phyloP scores from a whole-genome alignment of 2,113 vertebrate species.

The Phylloscopus trochilus region DNA sequence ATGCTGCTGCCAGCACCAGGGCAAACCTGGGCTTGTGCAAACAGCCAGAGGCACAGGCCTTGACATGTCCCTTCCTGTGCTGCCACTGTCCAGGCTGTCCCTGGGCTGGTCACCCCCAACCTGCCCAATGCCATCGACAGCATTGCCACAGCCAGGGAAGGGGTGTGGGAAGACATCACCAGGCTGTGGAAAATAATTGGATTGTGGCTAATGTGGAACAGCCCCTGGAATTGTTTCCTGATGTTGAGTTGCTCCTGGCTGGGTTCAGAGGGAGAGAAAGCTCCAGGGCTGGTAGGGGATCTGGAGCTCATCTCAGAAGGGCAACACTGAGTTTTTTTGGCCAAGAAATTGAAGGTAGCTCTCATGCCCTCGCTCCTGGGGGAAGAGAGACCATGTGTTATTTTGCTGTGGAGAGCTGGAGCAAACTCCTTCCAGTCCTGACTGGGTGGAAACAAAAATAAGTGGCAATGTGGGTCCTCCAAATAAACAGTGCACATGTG shows the following conservation, averaged over 20 bases:
- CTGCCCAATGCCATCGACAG: rapidly evolving
- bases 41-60: neutral
- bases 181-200: neutral
- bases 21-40: neutral
- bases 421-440: neutral
- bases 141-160: rapidly evolving
- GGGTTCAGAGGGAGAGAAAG: neutral
- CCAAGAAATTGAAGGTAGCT: neutral
- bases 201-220: conserved; percentile 5
- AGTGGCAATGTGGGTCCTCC: neutral
- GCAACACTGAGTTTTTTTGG: neutral
- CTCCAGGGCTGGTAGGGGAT: neutral
- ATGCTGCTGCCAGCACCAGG: neutral
- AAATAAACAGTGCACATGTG: neutral
- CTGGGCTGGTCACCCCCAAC: neutral
- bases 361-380: neutral
- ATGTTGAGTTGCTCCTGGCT: conserved; percentile 15
- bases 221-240: conserved; percentile 10
- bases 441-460: neutral
- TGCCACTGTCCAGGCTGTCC: neutral
- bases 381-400: neutral
- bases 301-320: conserved; percentile 13
- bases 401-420: neutral
- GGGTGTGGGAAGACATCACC: neutral
- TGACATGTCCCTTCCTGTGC: rapidly evolving